These are phyloP conservation scores for Bilobella aurantiaca DNA, from an alignment of 1,140 invertebrate species.

Conservation along the genomic window DNA sequence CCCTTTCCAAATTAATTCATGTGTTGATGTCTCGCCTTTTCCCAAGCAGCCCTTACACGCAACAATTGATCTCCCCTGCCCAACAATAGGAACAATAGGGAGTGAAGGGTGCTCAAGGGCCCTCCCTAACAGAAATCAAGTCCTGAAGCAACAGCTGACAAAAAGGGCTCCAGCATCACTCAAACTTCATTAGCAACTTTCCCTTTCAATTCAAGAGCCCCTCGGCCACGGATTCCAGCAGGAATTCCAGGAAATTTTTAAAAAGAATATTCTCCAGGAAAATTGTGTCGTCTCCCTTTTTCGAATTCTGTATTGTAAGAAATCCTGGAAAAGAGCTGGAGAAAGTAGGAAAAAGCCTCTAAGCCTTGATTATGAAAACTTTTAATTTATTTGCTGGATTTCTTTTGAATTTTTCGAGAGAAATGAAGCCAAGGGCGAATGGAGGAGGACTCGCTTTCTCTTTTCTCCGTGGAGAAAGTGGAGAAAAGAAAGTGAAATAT, in stretches of 20 bases:
- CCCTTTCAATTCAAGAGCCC: background rate
- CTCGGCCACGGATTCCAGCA: too few relatives aligned
- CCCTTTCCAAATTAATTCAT: slow-evolving; percentile 1
- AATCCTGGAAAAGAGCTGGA: background rate
- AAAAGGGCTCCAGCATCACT: too few relatives aligned
- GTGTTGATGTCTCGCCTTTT: slow-evolving; percentile 1
- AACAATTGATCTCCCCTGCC: background rate
- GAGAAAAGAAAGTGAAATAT: slow-evolving; percentile 1
- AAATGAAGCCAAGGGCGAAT: background rate
- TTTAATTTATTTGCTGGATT: slow-evolving; percentile 8
- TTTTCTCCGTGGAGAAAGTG: background rate
- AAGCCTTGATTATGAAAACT: slow-evolving; percentile 11
- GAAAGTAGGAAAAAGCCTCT: slow-evolving; percentile 12
- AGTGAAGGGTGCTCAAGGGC: background rate
- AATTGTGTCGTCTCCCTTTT: background rate
- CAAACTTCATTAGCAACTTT: background rate
- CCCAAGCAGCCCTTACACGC: background rate
- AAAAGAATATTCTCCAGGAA: background rate
- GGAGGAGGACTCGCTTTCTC: background rate
- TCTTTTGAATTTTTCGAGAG: background rate
- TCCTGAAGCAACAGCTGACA: slow-evolving; percentile 6
- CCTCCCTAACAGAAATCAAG: background rate
- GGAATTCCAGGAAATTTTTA: too few relatives aligned
- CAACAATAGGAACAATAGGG: background rate
- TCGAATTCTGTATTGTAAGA: background rate